Conservation (phyloP, 1,140 invertebrate species). For the Macrotrachela quadricornifera region DNA sequence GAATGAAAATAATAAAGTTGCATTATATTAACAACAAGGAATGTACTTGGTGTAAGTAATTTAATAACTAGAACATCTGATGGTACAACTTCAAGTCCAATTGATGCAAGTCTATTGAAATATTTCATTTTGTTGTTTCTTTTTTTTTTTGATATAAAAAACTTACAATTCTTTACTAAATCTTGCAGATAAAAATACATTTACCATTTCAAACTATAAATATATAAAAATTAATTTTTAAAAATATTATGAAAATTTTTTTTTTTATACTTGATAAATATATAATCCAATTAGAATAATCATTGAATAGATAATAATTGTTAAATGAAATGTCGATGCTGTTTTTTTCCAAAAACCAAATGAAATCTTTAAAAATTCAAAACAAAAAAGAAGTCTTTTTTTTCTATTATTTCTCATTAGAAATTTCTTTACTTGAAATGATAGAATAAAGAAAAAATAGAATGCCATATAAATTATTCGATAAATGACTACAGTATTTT, state of each 20-base stretch:
- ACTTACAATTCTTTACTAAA: no score
- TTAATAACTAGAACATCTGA: conserved; percentile 61
- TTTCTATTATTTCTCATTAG: no score
- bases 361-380: conserved; percentile 49
- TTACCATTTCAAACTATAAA: no score
- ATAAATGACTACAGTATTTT: conserved; percentile 68
- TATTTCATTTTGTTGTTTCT: no score
- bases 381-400: conserved; percentile 9
- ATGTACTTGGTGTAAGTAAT: conserved; percentile 39
- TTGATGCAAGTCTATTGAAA: no score
- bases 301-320: conserved; percentile 88
- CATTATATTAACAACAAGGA: conserved; percentile 64
- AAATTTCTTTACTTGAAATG: conserved; percentile 53
- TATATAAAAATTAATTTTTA: no score
- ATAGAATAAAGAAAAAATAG: conserved; percentile 71
- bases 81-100: no score
- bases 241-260: no score
- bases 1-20: conserved; percentile 89
- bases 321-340: conserved; percentile 84
- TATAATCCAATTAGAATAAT: conserved; percentile 78
- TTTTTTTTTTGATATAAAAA: no score
- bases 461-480: conserved; percentile 87
- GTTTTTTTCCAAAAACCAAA: conserved; percentile 70
- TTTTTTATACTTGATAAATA: conserved; percentile 52
- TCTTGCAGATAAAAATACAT: no score